Evolutionary conservation across 2,888 invertebrate species (phyloP), one percentile per base, ranked within the genome.

Genomic region (Drosophila fulvimacula): DNA sequence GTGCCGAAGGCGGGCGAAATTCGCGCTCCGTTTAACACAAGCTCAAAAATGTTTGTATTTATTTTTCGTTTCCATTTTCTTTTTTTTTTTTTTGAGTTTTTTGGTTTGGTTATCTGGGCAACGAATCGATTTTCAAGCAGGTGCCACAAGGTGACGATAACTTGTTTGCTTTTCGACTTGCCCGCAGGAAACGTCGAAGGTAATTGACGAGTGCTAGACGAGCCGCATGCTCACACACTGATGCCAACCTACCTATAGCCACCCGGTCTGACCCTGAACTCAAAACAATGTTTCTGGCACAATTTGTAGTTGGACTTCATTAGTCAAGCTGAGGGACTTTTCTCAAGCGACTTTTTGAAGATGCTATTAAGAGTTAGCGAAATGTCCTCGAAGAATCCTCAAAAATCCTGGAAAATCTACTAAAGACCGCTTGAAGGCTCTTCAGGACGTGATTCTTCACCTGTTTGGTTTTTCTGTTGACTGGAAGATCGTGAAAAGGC

Each of bases 121-220:
- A 13, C 59, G 46, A 76, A 76, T 76, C 76, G 76, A 76, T 76
- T 69, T 79, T 76, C 65, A 60, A 49, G 59, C 55, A 60, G 21
- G 58, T 52, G 56, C 42, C 46, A 73, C 59, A 62, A 77, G 76
- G 76, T 76, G 75, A 76, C 79, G 65, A 79, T 65, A 65, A 62
- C 32, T 74, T 79, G 79, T 80, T 78, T 72, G 69, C 73, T 61
- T 76, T 64, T 36, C 1, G 36, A 55, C 58, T 53, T 53, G 65
- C 64, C 77, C 49, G 48, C 66, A 73, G 81, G 81, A 79, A 81
- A 77, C 66, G 64, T 48, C 77, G 41, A 73, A 81, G 62, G 64
- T 81, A 79, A 79, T 79, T 73, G 79, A 81, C 81, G 69, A 79
- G 52, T 58, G 63, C 65, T 76, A 69, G 72, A 79, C 80, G 59